Conservation (phyloP, 1,140 invertebrate genomes). For the Cyclargus thomasi region DNA sequence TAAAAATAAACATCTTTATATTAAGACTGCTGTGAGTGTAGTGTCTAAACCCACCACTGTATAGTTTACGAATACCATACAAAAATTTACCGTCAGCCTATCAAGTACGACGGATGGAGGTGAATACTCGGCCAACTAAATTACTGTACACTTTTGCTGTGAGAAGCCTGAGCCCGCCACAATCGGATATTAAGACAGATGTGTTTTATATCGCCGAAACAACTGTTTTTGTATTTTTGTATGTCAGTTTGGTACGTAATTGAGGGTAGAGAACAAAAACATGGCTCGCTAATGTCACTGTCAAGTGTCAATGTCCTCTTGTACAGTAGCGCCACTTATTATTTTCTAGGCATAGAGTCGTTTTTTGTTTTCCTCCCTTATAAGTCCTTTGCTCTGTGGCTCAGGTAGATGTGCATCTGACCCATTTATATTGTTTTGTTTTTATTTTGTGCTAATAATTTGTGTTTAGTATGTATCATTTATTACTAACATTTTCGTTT, state of each 20-base stretch:
- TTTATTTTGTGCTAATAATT: constrained; percentile 58
- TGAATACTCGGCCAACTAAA: constrained; percentile 3
- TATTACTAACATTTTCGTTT: constrained; percentile 50
- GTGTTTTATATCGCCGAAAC: not conserved
- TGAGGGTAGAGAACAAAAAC: not conserved
- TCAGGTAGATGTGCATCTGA: constrained; percentile 46
- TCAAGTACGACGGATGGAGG: not conserved
- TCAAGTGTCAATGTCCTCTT: not conserved
- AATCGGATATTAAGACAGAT: not conserved
- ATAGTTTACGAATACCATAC: constrained; percentile 6
- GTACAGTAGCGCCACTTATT: not conserved
- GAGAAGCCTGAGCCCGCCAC: not conserved
- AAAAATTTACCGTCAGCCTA: not conserved
- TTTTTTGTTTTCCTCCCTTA: not conserved
- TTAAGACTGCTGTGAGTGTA: not conserved
- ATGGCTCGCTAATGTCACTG: not conserved
- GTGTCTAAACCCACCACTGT: constrained; percentile 6
- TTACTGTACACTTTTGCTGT: constrained; percentile 12
- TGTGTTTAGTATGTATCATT: constrained; percentile 58
- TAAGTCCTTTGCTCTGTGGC: not conserved
- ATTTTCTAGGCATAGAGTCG: not conserved
- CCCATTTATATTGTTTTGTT: constrained; percentile 61
- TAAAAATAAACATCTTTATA: not conserved
- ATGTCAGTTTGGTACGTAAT: not conserved
- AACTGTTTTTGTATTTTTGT: not conserved